Evolutionary conservation across 2,797 vertebrate species (phyloP), one percentile per base, ranked within the genome.

Genomic region (Pitangus sulphuratus): DNA sequence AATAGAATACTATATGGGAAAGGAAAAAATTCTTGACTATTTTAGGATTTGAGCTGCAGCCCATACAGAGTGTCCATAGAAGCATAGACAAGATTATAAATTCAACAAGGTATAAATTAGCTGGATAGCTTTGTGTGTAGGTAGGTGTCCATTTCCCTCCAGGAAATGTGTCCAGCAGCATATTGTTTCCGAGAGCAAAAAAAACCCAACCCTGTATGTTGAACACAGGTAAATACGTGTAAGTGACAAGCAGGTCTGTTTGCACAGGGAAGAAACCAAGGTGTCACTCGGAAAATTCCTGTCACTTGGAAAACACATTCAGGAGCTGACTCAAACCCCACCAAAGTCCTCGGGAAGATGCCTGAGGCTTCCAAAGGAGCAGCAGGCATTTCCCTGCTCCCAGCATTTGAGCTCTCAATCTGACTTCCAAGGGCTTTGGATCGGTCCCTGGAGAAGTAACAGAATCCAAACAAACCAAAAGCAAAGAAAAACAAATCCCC

Each of bases 51-150:
- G 97, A 97, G 94, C 96, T 97, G 95, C 96, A 97, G 97, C 97
- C 96, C 97, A 93, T 97, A 97, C 97, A 97, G 97, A 97, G 97
- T 97, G 97, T 97, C 97, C 97, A 94, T 97, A 97, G 95, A 97
- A 97, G 97, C 97, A 96, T 97, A 95, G 97, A 97, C 95, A 89
- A 97, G 95, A 69, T 97, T 96, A 97, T 96, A 97, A 97, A 97
- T 97, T 95, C 96, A 86, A 94, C 95, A 96, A 97, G 96, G 87
- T 97, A 97, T 91, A 96, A 96, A 97, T 97, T 85, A 95, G 86
- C 94, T 95, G 84, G 79, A 65, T 92, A 96, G 93, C 96, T 96
- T 87, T 96, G 87, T 95, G 96, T 96, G 95, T 96, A 94, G 86
- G 95, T 95, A 93, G 95, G 92, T 97, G 96, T 97, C 93, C 96